Base-by-base conservation (phyloP, 2,888 invertebrate genomes). In the Drosophila tanythrix region DNA sequence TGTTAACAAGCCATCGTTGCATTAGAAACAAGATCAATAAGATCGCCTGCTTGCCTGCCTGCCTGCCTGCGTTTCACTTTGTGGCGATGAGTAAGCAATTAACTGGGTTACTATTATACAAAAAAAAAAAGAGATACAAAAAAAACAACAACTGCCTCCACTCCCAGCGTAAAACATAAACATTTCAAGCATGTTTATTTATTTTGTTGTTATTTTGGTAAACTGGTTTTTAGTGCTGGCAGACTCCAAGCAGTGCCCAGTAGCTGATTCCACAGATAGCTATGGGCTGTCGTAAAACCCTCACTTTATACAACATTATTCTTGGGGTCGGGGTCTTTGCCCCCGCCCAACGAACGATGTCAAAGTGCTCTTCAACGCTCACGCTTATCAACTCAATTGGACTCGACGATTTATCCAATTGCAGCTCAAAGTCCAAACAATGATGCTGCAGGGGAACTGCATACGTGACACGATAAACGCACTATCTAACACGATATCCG, bases 81-180 rank as follows among this genome's bases (percentile, higher is more conserved):
- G 21, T 8, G 36, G 21, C 43, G 67, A 68, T 72, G 81, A 79
- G 79, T 74, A 81, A 81, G 78, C 82, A 65, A 31, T 70, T 71
- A 88, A 72, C 73, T 86, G 87, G 84, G 85, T 89, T 86, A 89
- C 72, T 81, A 83, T 67, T 76, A 65, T 73, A 75, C 70, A 64
- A 68, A 55, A 53, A 36, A 21, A 36, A n/a, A 46, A 43, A 25
- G 33, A 33, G 8, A 52, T 6, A 38, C 46, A 56, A 52, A 27
- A 27, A 50, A 43, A 43, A 61, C 25, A 66, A 67, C 53, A 57
- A 46, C 59, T 58, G 48, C 48, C 63, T 63, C n/a, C 67, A 48
- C 70, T 74, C 67, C 72, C 80, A 48, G 74, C 69, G 73, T 78
- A 74, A 82, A 82, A 71, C 77, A 82, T 73, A 74, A 78, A 85